A percentile compares a stretch with the other conserved stretches of the same genome.
Conservation (phyloP, 2,797 vertebrate genomes). For the Lithobates sylvaticus region DNA sequence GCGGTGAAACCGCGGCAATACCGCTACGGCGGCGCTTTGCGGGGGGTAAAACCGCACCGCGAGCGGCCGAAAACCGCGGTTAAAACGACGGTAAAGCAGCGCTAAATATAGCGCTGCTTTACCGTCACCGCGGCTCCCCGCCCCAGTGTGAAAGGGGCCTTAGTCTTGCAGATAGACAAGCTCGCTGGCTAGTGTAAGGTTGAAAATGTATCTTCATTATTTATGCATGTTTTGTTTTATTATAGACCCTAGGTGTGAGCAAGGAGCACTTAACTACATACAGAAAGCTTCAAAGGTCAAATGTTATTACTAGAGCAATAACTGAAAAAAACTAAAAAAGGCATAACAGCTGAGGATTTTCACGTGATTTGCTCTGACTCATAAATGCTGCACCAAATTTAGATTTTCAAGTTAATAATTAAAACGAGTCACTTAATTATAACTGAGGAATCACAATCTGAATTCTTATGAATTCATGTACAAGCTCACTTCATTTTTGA, state of each 20-base stretch:
- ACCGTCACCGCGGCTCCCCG: too few species aligned
- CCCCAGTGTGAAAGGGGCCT: too few species aligned
- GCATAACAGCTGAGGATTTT: slow-evolving; percentile 60
- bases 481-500: slow-evolving; percentile 19
- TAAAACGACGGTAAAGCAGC: too few species aligned
- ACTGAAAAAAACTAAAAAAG: slow-evolving; percentile 64
- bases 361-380: slow-evolving; percentile 57
- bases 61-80: too few species aligned
- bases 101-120: too few species aligned
- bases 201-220: slow-evolving; percentile 77
- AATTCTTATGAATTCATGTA: slow-evolving; percentile 16
- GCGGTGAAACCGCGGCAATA: too few species aligned
- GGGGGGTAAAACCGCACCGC: too few species aligned
- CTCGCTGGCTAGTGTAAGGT: slow-evolving; percentile 64
- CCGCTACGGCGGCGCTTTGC: too few species aligned
- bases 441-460: slow-evolving; percentile 21
- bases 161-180: background rate
- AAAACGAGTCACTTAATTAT: background rate
- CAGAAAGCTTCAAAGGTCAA: slow-evolving; percentile 69
- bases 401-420: slow-evolving; percentile 35
- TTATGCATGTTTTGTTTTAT: slow-evolving; percentile 78
- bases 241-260: slow-evolving; percentile 74
- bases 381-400: background rate
- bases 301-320: slow-evolving; percentile 66
- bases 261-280: slow-evolving; percentile 67